Evolutionary conservation across 2,888 invertebrate genomes (phyloP).

Genomic region (Caenorhabditis parvicauda): DNA sequence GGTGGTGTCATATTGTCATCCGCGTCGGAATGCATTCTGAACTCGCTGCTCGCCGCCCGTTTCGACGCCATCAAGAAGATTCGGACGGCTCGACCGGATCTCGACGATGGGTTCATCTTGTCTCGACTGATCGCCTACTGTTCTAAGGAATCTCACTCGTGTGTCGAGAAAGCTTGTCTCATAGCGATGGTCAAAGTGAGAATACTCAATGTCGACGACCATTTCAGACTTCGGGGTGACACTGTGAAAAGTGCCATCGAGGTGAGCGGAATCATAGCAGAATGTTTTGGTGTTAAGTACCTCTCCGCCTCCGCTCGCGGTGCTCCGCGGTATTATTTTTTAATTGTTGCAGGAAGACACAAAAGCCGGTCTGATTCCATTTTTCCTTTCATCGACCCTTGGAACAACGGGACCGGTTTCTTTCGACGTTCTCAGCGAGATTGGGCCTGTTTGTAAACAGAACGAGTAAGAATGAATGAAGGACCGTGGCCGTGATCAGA

Average conservation of each 20-base stretch:
- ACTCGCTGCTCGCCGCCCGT: slow-evolving; percentile 16
- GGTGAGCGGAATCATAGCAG: background rate
- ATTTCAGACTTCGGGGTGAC: slow-evolving; percentile 17
- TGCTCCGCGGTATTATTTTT: no score
- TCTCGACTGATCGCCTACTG: slow-evolving; percentile 20
- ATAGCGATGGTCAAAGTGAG: slow-evolving; percentile 23
- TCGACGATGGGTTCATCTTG: slow-evolving; percentile 6
- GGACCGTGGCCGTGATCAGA: no score
- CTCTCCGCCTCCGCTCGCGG: background rate
- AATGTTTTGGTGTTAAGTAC: background rate
- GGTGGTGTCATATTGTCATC: slow-evolving; percentile 24
- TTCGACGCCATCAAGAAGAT: slow-evolving; percentile 14
- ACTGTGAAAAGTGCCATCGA: slow-evolving; percentile 15
- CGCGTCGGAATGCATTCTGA: slow-evolving; percentile 13
- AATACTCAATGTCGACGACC: slow-evolving; percentile 17
- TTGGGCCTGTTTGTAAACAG: slow-evolving; percentile 23
- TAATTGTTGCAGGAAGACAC: slow-evolving; percentile 8
- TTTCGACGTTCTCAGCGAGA: slow-evolving; percentile 18
- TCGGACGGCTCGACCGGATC: slow-evolving; percentile 1
- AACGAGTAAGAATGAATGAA: no score
- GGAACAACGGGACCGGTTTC: slow-evolving; percentile 25
- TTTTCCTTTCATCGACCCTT: slow-evolving; percentile 22
- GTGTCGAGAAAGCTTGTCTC: slow-evolving; percentile 14
- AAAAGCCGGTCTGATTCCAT: slow-evolving; percentile 16
- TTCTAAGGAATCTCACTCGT: slow-evolving; percentile 15